Percentiles rank a stretch among this genome's conserved stretches.
These are phyloP conservation scores for Watsonalla binaria DNA, from an alignment of 2,888 invertebrate genomes.

Conservation along the genomic window DNA sequence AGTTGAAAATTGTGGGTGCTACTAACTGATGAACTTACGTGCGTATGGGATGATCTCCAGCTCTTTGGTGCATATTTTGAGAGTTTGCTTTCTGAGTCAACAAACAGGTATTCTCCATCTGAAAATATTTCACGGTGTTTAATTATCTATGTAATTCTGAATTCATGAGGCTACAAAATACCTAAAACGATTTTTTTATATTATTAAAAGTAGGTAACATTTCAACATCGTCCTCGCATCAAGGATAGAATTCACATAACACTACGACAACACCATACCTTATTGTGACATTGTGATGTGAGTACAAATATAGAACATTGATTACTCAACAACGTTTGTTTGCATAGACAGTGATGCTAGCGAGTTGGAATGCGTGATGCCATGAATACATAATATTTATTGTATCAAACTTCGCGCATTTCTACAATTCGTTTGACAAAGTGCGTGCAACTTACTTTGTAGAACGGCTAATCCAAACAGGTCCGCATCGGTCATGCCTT, in stretches of 20 bases:
- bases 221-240: background rate
- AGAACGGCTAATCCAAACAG: constrained; percentile 91
- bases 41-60: constrained; percentile 96
- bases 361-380: constrained; percentile 38
- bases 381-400: constrained; percentile 41
- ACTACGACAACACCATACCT: background rate
- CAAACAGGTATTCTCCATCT: constrained; percentile 98
- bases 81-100: constrained; percentile 96
- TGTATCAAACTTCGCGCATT: constrained; percentile 28
- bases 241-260: constrained; percentile 4
- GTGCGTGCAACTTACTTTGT: constrained; percentile 80
- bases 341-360: constrained; percentile 39
- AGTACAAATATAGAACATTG: constrained; percentile 40
- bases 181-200: no score
- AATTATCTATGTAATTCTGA: no score
- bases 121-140: constrained; percentile 47
- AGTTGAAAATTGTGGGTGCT: background rate
- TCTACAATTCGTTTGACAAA: background rate
- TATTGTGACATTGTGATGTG: constrained; percentile 30
- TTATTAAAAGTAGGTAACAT: constrained; percentile 11
- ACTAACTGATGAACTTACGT: constrained; percentile 80
- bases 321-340: constrained; percentile 46
- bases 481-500: constrained; percentile 90
- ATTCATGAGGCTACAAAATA: no score
- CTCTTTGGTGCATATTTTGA: constrained; percentile 98